Base-by-base conservation (phyloP, 2,888 invertebrate genomes). In the Stegophylla sp. region DNA sequence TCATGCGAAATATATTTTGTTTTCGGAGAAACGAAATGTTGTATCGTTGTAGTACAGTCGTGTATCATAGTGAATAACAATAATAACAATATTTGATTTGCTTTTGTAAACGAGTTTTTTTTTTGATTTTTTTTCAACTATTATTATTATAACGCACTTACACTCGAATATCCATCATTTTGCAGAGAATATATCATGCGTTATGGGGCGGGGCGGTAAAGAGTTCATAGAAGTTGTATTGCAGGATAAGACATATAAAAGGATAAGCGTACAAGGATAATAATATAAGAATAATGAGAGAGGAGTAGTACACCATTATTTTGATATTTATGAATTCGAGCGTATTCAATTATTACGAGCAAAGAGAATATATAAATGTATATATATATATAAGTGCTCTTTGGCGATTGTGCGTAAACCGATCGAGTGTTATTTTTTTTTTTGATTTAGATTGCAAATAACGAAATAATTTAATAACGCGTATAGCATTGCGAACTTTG, bases 261-360 rank as follows among this genome's bases (percentile, higher is more conserved):
- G 61, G 5, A 43, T 12, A 28, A 28, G n/a, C n/a, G 51, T 69
- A 53, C 34, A 20, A 64, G 26, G 26, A 67, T n/a, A n/a, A n/a
- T n/a, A n/a, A n/a, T 23, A 66, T 20, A 20, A 28, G 23, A 63
- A 34, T 17, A 43, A 67, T 26, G 23, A 61, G 45, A 51, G 67
- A 48, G 28, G n/a, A 28, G 20, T n/a, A n/a, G 23, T 56, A 12
- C 26, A 7, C 34, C 34, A 34, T 53, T 53, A 23, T 76, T 53
- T 76, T 64, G 63, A 53, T 53, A 66, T 26, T 17, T 64, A 66
- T 53, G 41, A 64, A 66, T 66, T 26, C 64, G 3, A 43, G 41
- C 75, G 53, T 43, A 75, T 75, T 66, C 63, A 74, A 74, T 63
- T n/a, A n/a, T n/a, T 63, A 51, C 20, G 48, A 4, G 20, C 45